A percentile compares a stretch with the other conserved stretches of the same genome.
Conservation (phyloP, 2,888 invertebrate species). For the Poecilus cupreus region DNA sequence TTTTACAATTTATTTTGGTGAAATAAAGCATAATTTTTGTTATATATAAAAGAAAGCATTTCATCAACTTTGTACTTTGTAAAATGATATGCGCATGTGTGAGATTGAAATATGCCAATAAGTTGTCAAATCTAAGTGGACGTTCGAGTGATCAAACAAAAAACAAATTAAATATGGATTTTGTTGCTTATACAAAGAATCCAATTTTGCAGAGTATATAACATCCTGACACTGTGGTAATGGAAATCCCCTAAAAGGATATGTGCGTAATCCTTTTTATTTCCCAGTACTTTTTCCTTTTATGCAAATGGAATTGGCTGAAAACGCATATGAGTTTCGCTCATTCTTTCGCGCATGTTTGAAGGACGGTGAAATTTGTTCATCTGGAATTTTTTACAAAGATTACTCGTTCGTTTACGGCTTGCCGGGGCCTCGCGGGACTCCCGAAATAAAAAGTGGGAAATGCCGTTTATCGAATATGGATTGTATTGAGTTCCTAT, state of each 20-base stretch:
- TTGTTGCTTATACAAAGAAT: slow-evolving; percentile 13
- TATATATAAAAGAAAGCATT: too few relatives aligned
- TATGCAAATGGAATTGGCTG: slow-evolving; percentile 47
- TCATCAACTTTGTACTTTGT: too few relatives aligned
- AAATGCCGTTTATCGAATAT: slow-evolving; percentile 51
- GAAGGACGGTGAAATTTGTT: slow-evolving; percentile 33
- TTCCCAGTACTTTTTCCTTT: slow-evolving; percentile 22
- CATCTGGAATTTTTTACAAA: slow-evolving; percentile 45
- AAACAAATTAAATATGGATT: slow-evolving; percentile 16
- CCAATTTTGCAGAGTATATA: slow-evolving; percentile 4
- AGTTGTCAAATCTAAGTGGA: not conserved
- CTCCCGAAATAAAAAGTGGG: slow-evolving; percentile 16
- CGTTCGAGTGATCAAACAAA: not conserved
- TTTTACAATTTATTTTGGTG: too few relatives aligned
- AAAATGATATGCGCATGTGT: too few relatives aligned
- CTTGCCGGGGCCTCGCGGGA: not conserved
- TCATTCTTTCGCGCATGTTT: not conserved
- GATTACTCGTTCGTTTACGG: slow-evolving; percentile 42
- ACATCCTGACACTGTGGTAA: slow-evolving; percentile 27
- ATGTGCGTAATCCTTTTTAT: slow-evolving; percentile 31
- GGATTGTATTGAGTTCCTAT: slow-evolving; percentile 47
- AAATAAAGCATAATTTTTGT: too few relatives aligned
- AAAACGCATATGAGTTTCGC: slow-evolving; percentile 31
- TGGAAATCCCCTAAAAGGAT: slow-evolving; percentile 42
- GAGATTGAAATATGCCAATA: not conserved